Evolutionary conservation across 2,113 vertebrate species (phyloP).

Genomic region (Ptilonorhynchus violaceus): DNA sequence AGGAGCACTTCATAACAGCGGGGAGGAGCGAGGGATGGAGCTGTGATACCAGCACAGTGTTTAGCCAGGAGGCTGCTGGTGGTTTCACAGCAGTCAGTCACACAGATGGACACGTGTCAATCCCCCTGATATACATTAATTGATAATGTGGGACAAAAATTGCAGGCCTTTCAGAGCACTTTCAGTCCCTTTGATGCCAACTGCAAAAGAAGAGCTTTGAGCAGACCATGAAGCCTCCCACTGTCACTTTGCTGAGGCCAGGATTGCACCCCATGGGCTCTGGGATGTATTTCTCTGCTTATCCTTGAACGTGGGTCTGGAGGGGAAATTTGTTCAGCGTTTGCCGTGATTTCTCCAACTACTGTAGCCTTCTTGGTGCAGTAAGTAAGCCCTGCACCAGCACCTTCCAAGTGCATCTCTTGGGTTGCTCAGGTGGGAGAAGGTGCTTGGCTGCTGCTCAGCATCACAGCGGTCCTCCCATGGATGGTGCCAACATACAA

Average conservation of each 20-base stretch:
- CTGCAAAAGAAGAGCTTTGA: neutral
- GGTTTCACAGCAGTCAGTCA: fast-evolving
- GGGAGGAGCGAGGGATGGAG: neutral
- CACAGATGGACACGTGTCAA: neutral
- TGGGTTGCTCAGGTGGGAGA: neutral
- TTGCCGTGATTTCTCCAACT: neutral
- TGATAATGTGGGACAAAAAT: neutral
- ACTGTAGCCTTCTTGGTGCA: fast-evolving
- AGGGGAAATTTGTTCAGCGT: neutral
- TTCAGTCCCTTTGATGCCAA: neutral
- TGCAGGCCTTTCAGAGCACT: neutral
- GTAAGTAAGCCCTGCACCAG: neutral
- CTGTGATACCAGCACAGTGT: neutral
- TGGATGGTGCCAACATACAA: neutral
- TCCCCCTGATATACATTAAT: neutral
- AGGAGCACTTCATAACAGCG: neutral
- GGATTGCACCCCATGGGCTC: fast-evolving
- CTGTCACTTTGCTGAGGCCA: fast-evolving
- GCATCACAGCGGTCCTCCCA: neutral
- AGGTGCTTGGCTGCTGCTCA: neutral
- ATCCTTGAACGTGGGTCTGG: fast-evolving
- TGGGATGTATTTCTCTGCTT: neutral
- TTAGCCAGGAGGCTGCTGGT: neutral
- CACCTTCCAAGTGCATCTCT: neutral
- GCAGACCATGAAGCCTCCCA: neutral